phyloP scores from a whole-genome alignment of 2,113 vertebrate species.

The Oncorhynchus masou region DNA sequence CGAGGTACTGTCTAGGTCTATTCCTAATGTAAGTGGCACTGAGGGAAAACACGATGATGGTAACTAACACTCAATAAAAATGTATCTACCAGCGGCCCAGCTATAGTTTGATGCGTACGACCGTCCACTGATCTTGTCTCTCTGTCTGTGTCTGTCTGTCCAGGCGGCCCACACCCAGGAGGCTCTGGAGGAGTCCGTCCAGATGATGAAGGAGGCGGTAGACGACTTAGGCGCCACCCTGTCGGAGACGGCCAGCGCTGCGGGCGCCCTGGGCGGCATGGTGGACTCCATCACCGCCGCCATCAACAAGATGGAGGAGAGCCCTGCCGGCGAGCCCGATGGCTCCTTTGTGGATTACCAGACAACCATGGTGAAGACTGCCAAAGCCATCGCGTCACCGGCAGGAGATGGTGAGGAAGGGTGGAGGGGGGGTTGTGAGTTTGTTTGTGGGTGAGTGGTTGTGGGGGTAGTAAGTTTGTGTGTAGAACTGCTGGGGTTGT shows the following conservation, averaged over 20 bases:
- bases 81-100: too few species aligned
- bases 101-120: too few species aligned
- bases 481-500: background rate
- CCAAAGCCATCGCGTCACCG: constrained; percentile 96
- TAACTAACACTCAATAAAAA: too few species aligned
- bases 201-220: constrained; percentile 98
- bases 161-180: constrained; percentile 94
- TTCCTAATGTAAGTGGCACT: too few species aligned
- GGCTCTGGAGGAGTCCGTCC: constrained; percentile 91
- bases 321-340: constrained; percentile 84
- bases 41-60: too few species aligned
- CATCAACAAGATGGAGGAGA: constrained; percentile 93
- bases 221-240: constrained; percentile 90
- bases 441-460: background rate
- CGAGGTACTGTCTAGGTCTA: too few species aligned
- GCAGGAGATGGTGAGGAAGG: constrained; percentile 89
- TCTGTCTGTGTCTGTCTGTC: constrained; percentile 18
- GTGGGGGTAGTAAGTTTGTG: background rate
- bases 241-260: constrained; percentile 88
- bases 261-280: constrained; percentile 94
- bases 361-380: constrained; percentile 97
- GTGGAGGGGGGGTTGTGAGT: background rate
- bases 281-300: constrained; percentile 93
- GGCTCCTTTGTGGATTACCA: constrained; percentile 98
- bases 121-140: background rate